These are phyloP conservation scores for Stomatorhinus ivindoensis DNA, from an alignment of 2,113 vertebrate species.

Conservation along the genomic window DNA sequence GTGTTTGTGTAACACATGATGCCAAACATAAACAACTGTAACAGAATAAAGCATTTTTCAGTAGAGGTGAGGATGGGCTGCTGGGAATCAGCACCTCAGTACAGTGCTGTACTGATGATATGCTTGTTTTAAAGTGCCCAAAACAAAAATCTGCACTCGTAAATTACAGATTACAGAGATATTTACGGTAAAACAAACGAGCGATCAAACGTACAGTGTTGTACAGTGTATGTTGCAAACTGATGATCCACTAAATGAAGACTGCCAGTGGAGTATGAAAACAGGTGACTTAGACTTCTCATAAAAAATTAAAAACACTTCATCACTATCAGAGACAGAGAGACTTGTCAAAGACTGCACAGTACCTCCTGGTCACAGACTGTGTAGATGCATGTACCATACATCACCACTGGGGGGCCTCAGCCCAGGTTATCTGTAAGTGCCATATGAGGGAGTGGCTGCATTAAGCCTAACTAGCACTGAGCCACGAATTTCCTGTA, in stretches of 20 bases:
- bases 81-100: slow-evolving; percentile 1
- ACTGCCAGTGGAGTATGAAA: not conserved
- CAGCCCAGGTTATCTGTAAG: not conserved
- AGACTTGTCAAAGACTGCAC: not conserved
- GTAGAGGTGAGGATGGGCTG: not conserved
- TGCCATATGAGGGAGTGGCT: not conserved
- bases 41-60: not conserved
- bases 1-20: slow-evolving; percentile 14
- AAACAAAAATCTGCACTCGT: slow-evolving; percentile 38
- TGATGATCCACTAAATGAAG: not conserved
- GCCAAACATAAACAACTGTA: not conserved
- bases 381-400: not conserved
- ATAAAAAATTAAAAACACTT: not conserved
- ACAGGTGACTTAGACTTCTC: not conserved
- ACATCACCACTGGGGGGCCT: not conserved
- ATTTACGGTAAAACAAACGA: not conserved
- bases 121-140: slow-evolving; percentile 60
- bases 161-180: not conserved
- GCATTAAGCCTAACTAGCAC: not conserved
- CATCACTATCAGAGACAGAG: not conserved
- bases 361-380: not conserved
- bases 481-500: not conserved
- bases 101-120: not conserved
- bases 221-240: not conserved
- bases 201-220: not conserved